Evolutionary conservation across 2,797 vertebrate species (phyloP), one percentile per base, ranked within the genome.

Genomic region (Staurois parvus): DNA sequence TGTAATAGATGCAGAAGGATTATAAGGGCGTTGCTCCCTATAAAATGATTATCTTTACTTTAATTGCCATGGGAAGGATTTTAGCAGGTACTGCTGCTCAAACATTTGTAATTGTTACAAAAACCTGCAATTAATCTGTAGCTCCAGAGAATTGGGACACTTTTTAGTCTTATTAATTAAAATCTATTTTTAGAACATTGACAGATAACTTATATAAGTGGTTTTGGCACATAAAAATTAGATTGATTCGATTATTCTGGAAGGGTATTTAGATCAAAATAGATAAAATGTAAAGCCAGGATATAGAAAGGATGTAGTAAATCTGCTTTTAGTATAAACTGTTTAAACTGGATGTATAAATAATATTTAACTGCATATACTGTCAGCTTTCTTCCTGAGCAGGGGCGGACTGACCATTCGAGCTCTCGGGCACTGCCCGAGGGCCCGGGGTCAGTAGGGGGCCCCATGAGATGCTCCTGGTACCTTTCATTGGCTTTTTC

Each of bases 11-110:
- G 81, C 59, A 67, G 37, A 73, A 40, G 28, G 72, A 75, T 83
- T 83, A 75, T 52, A 30, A 75, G 81, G 72, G 70, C 48, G 72
- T 67, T 42, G 28, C 40, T 48, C 59, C n/a, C 29, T 62, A 30
- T 62, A 73, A 74, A 74, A 73, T 82, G 15, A 66, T 74, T 74
- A 76, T 52, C 74, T 32, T 64, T 40, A 30, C 73, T 48, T 83
- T 34, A 74, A 75, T 45, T 48, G 13, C 12, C 28, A 48, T 34
- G 56, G 26, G 56, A 81, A 62, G 42, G 79, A 37, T 73, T 42
- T 73, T 45, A 66, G 28, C 21, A 48, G 56, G 75, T 29, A 48
- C 81, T 73, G 80, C 15, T 29, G 48, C 69, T 73, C 70, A 73
- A 52, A 37, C 17, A 75, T 73, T 62, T 81, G 37, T 72, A 81